Evolutionary conservation across 2,113 vertebrate species (phyloP).

Genomic region (Chaetodon auriga): DNA sequence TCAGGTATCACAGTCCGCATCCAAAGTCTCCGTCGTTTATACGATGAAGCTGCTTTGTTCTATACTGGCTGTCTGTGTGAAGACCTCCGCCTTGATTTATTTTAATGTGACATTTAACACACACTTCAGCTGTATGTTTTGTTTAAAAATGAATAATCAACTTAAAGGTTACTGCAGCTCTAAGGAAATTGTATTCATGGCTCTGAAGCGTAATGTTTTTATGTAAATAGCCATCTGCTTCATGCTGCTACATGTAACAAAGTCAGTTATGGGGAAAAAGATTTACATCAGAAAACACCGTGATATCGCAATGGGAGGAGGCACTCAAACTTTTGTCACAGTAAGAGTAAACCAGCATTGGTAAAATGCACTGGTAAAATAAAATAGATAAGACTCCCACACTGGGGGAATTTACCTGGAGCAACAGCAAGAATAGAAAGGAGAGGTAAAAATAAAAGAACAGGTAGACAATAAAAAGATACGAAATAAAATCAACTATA

Average conservation of each 20-base stretch:
- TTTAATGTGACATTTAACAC: conserved; percentile 51
- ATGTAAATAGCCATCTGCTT: conserved; percentile 1
- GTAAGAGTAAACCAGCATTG: neutral
- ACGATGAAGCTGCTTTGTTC: neutral
- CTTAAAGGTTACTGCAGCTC: conserved; percentile 28
- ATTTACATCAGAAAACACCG: neutral
- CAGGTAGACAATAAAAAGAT: neutral
- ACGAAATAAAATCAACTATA: neutral
- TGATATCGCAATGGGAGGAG: neutral
- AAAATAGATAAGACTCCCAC: no score
- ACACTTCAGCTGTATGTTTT: neutral
- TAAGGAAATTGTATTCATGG: conserved; percentile 1
- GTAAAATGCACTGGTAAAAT: no score
- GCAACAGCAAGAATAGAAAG: no score
- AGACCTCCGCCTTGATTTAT: neutral
- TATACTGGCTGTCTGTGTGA: neutral
- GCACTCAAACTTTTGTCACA: neutral
- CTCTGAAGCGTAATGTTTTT: neutral
- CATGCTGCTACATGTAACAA: no score
- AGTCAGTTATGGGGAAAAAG: neutral
- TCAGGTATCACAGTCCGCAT: neutral
- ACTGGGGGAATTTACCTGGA: no score
- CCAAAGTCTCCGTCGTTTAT: neutral
- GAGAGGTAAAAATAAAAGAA: neutral
- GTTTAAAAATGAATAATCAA: conserved; percentile 33